These are phyloP conservation scores for Rutilus rutilus DNA, from an alignment of 2,113 vertebrate genomes.

Conservation along the genomic window DNA sequence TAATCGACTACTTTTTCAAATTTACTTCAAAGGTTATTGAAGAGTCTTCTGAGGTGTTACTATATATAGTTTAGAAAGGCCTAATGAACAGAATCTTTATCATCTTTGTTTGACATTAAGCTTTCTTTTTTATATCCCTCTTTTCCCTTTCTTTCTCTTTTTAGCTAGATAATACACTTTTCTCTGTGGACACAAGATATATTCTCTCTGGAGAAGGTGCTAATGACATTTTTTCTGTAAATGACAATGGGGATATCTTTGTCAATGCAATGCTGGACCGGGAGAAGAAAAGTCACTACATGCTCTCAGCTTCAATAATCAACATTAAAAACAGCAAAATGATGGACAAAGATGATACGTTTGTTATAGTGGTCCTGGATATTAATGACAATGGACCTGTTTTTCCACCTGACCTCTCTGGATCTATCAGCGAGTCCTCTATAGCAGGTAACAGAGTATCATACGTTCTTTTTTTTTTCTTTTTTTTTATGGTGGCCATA, in stretches of 20 bases:
- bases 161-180: slow-evolving; percentile 83
- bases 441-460: slow-evolving; percentile 70
- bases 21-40: neutral
- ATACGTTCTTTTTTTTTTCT: neutral
- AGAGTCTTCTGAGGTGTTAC: neutral
- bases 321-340: slow-evolving; percentile 68
- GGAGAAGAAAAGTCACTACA: slow-evolving; percentile 82
- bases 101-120: neutral
- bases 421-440: slow-evolving; percentile 86
- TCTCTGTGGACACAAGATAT: slow-evolving; percentile 70
- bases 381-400: slow-evolving; percentile 90
- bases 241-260: slow-evolving; percentile 79
- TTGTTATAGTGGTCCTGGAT: slow-evolving; percentile 85
- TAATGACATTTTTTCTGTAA: slow-evolving; percentile 82
- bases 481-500: neutral
- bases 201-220: slow-evolving; percentile 83
- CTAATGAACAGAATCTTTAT: neutral
- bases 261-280: slow-evolving; percentile 84
- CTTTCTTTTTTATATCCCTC: neutral
- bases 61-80: neutral
- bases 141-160: neutral
- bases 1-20: neutral
- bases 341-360: slow-evolving; percentile 81
- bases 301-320: slow-evolving; percentile 79
- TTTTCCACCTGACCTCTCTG: slow-evolving; percentile 80